Evolutionary conservation across 2,888 invertebrate species (phyloP).

Genomic region (Lithophane ornitopus): DNA sequence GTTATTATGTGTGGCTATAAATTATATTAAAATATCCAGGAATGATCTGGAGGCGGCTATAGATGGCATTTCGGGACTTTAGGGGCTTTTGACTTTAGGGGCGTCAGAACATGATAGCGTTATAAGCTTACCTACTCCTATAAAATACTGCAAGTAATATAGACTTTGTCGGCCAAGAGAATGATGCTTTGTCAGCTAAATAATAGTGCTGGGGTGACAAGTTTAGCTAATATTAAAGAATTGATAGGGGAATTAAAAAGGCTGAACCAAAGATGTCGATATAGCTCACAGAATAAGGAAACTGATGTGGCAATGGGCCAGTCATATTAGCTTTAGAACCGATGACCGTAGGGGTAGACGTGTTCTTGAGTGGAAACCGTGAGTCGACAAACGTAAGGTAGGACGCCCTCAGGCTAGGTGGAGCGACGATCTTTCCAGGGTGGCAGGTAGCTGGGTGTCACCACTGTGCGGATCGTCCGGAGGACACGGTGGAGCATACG

Average conservation of each 20-base stretch:
- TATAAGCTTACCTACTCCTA: neutral
- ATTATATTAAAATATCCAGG: constrained; percentile 9
- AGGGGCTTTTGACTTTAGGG: neutral
- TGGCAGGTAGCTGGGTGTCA: no score
- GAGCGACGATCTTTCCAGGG: no score
- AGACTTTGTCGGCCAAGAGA: neutral
- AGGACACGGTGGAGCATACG: no score
- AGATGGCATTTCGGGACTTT: constrained; percentile 18
- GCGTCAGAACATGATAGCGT: neutral
- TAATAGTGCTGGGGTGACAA: neutral
- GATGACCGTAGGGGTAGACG: no score
- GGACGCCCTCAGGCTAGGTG: no score
- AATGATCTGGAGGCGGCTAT: constrained; percentile 8
- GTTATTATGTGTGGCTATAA: constrained; percentile 16
- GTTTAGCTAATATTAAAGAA: neutral
- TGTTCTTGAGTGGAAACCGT: no score
- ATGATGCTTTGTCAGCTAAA: neutral
- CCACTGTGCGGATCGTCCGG: no score
- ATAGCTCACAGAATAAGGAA: no score
- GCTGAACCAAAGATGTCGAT: no score
- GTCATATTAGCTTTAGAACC: no score
- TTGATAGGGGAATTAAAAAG: neutral
- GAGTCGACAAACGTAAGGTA: no score
- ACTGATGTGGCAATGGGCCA: no score
- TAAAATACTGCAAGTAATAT: neutral